These are phyloP conservation scores for Ecdyonurus torrentis DNA, from an alignment of 2,888 invertebrate species.

Conservation along the genomic window DNA sequence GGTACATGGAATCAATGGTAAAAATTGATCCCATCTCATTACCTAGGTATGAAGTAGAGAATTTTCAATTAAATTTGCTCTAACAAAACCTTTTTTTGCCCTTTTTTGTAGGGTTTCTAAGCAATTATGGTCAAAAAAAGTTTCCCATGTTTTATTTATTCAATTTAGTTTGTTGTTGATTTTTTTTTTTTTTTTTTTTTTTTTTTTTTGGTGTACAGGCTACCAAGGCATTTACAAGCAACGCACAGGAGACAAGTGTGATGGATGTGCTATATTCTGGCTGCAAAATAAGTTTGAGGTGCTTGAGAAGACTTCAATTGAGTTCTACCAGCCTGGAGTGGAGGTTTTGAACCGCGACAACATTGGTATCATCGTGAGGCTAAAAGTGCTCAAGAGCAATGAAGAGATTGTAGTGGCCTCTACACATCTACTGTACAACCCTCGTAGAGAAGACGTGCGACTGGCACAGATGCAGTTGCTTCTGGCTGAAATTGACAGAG, in stretches of 20 bases:
- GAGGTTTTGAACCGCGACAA: constrained; percentile 68
- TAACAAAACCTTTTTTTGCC: background rate
- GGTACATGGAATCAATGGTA: too few species aligned
- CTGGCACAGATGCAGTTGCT: constrained; percentile 69
- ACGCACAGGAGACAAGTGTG: constrained; percentile 58
- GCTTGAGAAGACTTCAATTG: constrained; percentile 46
- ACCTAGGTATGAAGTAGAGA: too few species aligned
- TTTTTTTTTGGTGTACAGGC: constrained; percentile 29
- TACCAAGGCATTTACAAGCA: constrained; percentile 65
- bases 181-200: background rate
- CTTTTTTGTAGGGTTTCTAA: too few species aligned
- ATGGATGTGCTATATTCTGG: constrained; percentile 86
- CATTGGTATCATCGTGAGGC: constrained; percentile 63
- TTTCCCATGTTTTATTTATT: too few species aligned
- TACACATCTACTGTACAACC: constrained; percentile 90
- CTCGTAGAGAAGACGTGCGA: constrained; percentile 70
- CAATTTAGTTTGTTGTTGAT: background rate
- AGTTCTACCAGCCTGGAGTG: constrained; percentile 41
- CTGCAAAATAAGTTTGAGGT: constrained; percentile 47
- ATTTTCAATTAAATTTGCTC: background rate
- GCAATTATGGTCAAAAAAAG: too few species aligned
- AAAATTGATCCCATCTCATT: too few species aligned
- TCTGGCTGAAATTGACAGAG: constrained; percentile 66
- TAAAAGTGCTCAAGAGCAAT: constrained; percentile 31
- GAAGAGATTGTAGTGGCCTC: constrained; percentile 63